Evolutionary conservation across 35 echinoderm and acorn worm species (phyloP).

Genomic region (Strongylocentrotus purpuratus): DNA sequence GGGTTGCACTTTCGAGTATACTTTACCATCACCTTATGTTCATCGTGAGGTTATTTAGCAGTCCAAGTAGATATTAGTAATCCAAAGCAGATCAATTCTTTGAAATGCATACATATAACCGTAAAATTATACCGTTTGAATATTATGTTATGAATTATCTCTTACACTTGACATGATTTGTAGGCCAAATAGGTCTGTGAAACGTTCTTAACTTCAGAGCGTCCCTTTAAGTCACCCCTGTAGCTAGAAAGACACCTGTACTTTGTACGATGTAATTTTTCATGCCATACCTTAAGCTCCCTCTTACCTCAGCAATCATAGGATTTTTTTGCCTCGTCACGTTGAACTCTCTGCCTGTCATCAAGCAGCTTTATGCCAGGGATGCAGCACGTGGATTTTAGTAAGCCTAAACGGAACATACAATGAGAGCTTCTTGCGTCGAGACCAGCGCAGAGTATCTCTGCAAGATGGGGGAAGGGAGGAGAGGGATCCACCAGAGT

Average conservation of each 20-base stretch:
- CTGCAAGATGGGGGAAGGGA: background rate
- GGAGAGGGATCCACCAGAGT: background rate
- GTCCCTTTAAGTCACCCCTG: background rate
- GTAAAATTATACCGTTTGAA: no score
- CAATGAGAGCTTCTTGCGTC: slow-evolving; percentile 6
- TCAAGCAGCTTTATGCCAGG: slow-evolving; percentile 19
- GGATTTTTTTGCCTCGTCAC: slow-evolving; percentile 26
- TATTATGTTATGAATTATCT: no score
- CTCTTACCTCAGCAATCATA: background rate
- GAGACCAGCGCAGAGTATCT: background rate
- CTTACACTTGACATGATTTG: no score
- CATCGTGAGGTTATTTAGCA: no score
- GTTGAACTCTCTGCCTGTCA: background rate
- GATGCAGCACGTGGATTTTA: slow-evolving; percentile 17
- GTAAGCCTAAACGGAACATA: slow-evolving; percentile 32
- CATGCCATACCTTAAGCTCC: background rate
- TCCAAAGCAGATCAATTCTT: no score
- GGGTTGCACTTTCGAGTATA: no score
- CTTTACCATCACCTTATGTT: no score
- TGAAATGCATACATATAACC: no score
- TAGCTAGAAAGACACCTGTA: background rate
- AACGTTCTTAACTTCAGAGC: background rate
- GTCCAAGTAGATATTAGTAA: no score
- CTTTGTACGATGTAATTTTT: background rate
- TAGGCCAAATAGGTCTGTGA: background rate